phyloP scores from a whole-genome alignment of 1,140 invertebrate genomes.

The Cryptotermes secundus region DNA sequence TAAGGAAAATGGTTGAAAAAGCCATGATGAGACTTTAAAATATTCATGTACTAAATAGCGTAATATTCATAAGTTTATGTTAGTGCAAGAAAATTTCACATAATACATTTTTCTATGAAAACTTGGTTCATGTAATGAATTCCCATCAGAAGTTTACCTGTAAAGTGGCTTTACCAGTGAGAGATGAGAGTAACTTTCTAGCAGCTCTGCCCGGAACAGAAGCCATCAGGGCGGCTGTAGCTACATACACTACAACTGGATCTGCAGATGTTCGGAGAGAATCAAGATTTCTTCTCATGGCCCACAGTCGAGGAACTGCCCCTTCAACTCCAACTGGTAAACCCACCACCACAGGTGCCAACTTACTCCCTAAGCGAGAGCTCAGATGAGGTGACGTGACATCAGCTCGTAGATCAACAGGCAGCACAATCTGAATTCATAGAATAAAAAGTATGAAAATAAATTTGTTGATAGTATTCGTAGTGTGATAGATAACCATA shows the following conservation, averaged over 20 bases:
- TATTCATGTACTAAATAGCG: too few species aligned
- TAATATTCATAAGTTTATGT: too few species aligned
- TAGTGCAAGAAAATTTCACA: too few species aligned
- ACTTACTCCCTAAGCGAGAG: slow-evolving; percentile 48
- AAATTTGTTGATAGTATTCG: too few species aligned
- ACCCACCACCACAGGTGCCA: slow-evolving; percentile 49
- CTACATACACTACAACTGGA: slow-evolving; percentile 54
- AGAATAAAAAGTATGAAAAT: not conserved
- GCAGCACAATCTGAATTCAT: slow-evolving; percentile 45
- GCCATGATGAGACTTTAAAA: too few species aligned
- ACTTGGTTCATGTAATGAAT: too few species aligned
- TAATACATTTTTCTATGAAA: too few species aligned
- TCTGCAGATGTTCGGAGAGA: slow-evolving; percentile 52
- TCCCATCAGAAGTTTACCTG: not conserved
- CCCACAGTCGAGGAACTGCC: slow-evolving; percentile 62
- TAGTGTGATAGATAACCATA: too few species aligned
- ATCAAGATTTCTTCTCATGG: slow-evolving; percentile 52
- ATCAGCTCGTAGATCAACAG: slow-evolving; percentile 51
- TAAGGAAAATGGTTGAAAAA: too few species aligned
- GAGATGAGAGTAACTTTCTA: slow-evolving; percentile 39
- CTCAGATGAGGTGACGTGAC: slow-evolving; percentile 39
- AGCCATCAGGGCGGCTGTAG: slow-evolving; percentile 48
- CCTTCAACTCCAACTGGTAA: slow-evolving; percentile 58
- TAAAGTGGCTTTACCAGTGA: slow-evolving; percentile 38
- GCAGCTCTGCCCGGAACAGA: slow-evolving; percentile 41